These are phyloP conservation scores for Neotoma lepida DNA, from an alignment of 2,113 vertebrate species.

Conservation along the genomic window DNA sequence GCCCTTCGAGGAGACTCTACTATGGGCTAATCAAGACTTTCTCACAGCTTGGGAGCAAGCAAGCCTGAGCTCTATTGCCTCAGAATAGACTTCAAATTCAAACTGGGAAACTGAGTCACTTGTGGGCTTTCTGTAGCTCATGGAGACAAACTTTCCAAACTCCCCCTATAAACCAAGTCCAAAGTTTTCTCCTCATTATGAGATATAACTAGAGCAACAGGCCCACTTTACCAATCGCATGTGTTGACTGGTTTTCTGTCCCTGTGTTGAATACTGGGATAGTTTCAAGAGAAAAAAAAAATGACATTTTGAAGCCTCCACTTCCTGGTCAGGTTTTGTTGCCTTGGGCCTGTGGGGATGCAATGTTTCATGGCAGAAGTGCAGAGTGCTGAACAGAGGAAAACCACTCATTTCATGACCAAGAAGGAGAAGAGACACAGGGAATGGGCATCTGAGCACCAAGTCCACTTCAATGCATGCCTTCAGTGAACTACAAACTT, in stretches of 20 bases:
- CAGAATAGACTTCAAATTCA: too few relatives aligned
- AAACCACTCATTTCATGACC: not conserved
- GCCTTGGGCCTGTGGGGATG: not conserved
- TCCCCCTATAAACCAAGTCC: not conserved
- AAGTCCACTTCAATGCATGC: not conserved
- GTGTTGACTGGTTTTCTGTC: not conserved
- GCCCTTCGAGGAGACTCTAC: too few relatives aligned
- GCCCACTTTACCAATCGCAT: not conserved
- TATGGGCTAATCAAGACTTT: too few relatives aligned
- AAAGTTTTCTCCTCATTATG: not conserved
- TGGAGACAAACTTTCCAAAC: not conserved
- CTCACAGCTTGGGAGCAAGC: too few relatives aligned
- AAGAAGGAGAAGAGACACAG: not conserved
- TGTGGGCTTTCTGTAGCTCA: not conserved
- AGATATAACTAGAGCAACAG: not conserved
- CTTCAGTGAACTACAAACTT: not conserved
- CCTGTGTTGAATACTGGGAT: not conserved
- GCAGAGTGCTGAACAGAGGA: not conserved
- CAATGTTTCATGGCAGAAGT: too few relatives aligned
- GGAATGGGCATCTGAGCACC: not conserved
- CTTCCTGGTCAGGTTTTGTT: not conserved
- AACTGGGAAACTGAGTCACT: too few relatives aligned
- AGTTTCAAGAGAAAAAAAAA: not conserved
- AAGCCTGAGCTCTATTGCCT: too few relatives aligned
- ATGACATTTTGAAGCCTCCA: not conserved